These are phyloP conservation scores for Apodemia mormo DNA, from an alignment of 2,888 invertebrate species.

Conservation along the genomic window DNA sequence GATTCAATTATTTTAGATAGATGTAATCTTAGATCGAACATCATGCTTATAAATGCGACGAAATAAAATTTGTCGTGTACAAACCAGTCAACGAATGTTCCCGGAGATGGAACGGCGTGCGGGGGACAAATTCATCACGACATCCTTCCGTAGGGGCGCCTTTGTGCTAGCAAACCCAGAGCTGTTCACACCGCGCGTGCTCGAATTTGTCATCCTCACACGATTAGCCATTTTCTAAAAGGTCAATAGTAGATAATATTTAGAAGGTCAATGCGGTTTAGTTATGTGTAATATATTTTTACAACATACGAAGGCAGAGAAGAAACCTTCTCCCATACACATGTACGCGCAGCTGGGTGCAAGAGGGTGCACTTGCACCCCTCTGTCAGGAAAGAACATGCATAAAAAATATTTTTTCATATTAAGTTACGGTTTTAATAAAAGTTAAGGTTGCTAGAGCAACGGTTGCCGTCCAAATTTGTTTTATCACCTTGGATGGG, in stretches of 20 bases:
- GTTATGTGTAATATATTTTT: background rate
- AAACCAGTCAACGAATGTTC: slow-evolving; percentile 27
- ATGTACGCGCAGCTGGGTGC: background rate
- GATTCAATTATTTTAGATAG: no score
- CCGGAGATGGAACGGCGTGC: slow-evolving; percentile 43
- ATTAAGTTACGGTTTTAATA: no score
- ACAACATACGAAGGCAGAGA: no score
- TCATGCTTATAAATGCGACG: background rate
- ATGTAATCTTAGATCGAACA: background rate
- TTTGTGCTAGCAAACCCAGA: slow-evolving; percentile 28
- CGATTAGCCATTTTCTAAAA: slow-evolving; percentile 25
- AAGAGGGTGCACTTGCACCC: no score
- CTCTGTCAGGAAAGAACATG: no score
- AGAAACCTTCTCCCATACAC: background rate
- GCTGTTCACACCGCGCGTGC: slow-evolving; percentile 30
- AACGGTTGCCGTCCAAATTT: no score
- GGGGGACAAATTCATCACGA: slow-evolving; percentile 50
- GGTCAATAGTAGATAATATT: background rate
- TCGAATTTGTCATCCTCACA: slow-evolving; percentile 17
- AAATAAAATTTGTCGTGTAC: slow-evolving; percentile 25
- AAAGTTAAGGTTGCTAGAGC: no score
- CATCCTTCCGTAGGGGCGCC: slow-evolving; percentile 57
- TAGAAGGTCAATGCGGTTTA: background rate
- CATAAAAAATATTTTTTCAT: no score
- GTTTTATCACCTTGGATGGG: no score